phyloP scores from a whole-genome alignment of 2,888 invertebrate species.

The Diarsia rubi region DNA sequence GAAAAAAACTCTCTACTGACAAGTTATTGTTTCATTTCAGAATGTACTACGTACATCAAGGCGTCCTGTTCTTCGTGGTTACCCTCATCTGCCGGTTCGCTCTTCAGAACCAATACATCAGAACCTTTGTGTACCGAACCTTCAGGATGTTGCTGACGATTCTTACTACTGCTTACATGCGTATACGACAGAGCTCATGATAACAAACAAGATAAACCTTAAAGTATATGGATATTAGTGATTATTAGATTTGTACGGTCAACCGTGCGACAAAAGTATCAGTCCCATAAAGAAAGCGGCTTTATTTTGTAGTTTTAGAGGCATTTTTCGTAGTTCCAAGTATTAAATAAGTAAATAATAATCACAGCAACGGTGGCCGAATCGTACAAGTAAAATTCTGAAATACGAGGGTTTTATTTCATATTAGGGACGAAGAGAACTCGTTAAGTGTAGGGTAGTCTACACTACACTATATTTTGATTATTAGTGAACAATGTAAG shows the following conservation, averaged over 20 bases:
- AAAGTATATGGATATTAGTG: slow-evolving; percentile 1
- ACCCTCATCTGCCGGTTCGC: slow-evolving; percentile 76
- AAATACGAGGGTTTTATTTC: background rate
- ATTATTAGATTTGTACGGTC: background rate
- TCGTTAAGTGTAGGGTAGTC: background rate
- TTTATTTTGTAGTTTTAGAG: background rate
- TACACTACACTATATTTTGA: too few relatives aligned
- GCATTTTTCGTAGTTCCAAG: background rate
- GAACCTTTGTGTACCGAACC: slow-evolving; percentile 74
- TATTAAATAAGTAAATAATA: too few relatives aligned
- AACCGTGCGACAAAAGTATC: background rate
- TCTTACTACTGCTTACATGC: slow-evolving; percentile 66
- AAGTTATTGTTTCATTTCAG: slow-evolving; percentile 72
- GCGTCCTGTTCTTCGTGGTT: slow-evolving; percentile 72
- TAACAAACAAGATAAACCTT: background rate
- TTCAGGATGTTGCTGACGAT: slow-evolving; percentile 74
- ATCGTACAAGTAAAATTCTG: background rate
- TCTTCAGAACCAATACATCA: slow-evolving; percentile 75
- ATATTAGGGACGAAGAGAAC: background rate
- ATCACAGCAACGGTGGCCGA: too few relatives aligned
- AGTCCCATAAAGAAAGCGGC: background rate
- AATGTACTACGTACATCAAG: slow-evolving; percentile 81
- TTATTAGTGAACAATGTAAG: background rate
- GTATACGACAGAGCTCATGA: slow-evolving; percentile 54
- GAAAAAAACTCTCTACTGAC: background rate